Evolutionary conservation across 2,797 vertebrate species (phyloP).

Genomic region (Balearica regulorum): DNA sequence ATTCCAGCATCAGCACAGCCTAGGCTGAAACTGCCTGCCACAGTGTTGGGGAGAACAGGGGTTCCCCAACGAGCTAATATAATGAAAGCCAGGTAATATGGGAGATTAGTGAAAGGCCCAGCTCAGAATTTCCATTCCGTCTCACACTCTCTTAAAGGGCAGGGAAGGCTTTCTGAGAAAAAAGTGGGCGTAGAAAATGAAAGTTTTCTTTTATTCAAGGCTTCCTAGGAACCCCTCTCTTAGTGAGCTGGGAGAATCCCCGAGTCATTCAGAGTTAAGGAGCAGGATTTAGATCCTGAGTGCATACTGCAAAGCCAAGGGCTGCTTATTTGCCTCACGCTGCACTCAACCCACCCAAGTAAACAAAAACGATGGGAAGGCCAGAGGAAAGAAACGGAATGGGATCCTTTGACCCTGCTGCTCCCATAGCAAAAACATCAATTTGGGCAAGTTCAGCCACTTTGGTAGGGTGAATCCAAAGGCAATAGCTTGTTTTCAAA

Average conservation of each 20-base stretch:
- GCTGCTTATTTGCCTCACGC: not conserved
- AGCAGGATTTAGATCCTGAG: not conserved
- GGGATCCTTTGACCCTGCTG: not conserved
- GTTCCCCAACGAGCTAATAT: not conserved
- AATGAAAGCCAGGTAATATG: not conserved
- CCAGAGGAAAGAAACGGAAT: not conserved
- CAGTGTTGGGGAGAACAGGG: not conserved
- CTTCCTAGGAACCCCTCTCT: not conserved
- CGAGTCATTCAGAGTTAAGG: not conserved
- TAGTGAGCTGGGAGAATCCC: not conserved
- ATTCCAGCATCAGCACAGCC: not conserved
- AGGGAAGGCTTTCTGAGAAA: not conserved
- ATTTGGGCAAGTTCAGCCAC: not conserved
- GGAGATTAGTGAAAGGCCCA: not conserved
- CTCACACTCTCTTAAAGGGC: not conserved
- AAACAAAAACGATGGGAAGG: not conserved
- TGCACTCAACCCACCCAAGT: not conserved
- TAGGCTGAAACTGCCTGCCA: not conserved
- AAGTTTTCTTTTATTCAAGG: not conserved
- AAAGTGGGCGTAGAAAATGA: not conserved
- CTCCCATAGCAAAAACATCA: not conserved
- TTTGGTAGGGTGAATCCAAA: not conserved
- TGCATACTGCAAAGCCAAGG: not conserved
- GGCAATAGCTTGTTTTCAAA: not conserved
- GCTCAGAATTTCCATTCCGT: not conserved